Conservation (phyloP, 2,888 invertebrate species). For the Conops quadrifasciatus region DNA sequence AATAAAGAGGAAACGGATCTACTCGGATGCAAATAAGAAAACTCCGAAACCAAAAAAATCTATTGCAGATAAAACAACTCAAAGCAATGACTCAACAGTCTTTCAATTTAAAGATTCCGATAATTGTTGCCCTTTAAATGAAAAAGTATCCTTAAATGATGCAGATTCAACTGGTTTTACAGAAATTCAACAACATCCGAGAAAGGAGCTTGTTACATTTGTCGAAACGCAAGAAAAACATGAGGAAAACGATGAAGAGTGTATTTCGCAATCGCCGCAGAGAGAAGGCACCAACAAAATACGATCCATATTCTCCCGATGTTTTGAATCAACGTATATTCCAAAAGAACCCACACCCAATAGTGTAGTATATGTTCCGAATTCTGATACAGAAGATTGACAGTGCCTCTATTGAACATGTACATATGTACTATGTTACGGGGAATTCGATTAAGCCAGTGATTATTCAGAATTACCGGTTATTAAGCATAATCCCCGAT, state of each 20-base stretch:
- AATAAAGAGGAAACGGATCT: conserved; percentile 49
- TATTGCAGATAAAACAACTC: conserved; percentile 46
- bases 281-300: conserved; percentile 58
- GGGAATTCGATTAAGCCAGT: too few species aligned
- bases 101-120: conserved; percentile 41
- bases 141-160: conserved; percentile 36
- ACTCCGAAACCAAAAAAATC: conserved; percentile 37
- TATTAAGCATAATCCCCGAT: too few species aligned
- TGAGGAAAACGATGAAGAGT: conserved; percentile 42
- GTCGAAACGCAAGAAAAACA: conserved; percentile 43
- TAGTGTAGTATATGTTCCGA: conserved; percentile 73
- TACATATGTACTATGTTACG: conserved; percentile 1
- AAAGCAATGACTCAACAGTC: conserved; percentile 48
- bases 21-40: conserved; percentile 34
- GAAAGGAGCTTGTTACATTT: conserved; percentile 47
- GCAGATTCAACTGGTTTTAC: conserved; percentile 5
- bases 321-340: conserved; percentile 78
- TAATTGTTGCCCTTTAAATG: conserved; percentile 43
- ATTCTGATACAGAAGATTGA: conserved; percentile 70
- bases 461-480: too few species aligned
- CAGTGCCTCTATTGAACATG: background rate
- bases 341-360: conserved; percentile 68
- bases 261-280: conserved; percentile 62
- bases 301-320: conserved; percentile 74
- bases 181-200: conserved; percentile 24